Evolutionary conservation across 2,797 vertebrate species (phyloP), one percentile per base, ranked within the genome.

Genomic region (Garrulus glandarius): DNA sequence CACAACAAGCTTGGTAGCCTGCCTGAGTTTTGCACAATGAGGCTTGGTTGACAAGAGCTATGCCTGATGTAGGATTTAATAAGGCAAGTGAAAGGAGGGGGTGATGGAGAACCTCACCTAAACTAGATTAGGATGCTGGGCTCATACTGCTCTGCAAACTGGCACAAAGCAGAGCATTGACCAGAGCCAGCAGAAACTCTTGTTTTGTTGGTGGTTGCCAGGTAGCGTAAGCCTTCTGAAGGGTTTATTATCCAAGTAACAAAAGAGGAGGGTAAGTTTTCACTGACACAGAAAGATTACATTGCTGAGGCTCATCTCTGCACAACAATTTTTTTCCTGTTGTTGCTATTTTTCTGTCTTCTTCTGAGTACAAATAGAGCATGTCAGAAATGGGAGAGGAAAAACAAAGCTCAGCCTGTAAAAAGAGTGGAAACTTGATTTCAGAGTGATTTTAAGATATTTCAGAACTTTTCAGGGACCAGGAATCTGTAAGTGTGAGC

Each of bases 141-240:
- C 92, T 96, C 93, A 84, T 93, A 56, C 71, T 24, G 37, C 44
- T 61, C 81, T 72, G 53, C 70, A 80, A 46, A 12, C 49, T 55
- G 36, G 56, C 71, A 92, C 86, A 93, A 93, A 96, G 92, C 81
- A 56, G 39, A 89, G 83, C 89, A 57, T 43, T 93, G 70, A 84
- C 91, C 75, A 80, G 72, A 94, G 91, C 93, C 93, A 92, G 87
- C 77, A 89, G 91, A 90, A 86, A 75, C 84, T 77, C 88, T 86
- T 39, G 39, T 87, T 86, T 90, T 15, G 9, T 52, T 78, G 85
- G 60, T 92, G 95, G 97, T 97, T 97, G 97, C 97, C 95, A 96
- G 95, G 97, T 96, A 97, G 95, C 85, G 0, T 96, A 37, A 95
- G 85, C 81, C 78, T 60, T 68, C 80, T 91, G 92, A 91, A 92